phyloP scores from a whole-genome alignment of 2,888 invertebrate genomes.

The Blera fallax region DNA sequence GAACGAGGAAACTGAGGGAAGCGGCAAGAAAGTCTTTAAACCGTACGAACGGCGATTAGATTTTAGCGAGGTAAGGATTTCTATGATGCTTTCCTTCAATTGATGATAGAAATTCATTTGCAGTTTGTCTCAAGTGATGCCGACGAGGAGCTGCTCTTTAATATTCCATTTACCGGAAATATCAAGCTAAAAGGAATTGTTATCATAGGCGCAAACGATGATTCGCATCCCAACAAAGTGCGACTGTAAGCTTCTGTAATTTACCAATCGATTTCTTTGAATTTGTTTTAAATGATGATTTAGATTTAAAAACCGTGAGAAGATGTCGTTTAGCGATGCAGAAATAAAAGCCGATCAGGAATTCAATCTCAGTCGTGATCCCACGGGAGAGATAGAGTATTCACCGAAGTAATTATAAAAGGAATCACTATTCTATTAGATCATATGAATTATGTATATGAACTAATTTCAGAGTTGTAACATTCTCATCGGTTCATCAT shows the following conservation, averaged over 20 bases:
- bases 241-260: constrained; percentile 87
- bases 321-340: constrained; percentile 97
- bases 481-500: constrained; percentile 94
- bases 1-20: constrained; percentile 93
- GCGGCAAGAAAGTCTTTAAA: constrained; percentile 95
- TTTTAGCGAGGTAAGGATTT: constrained; percentile 86
- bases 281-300: constrained; percentile 71
- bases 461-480: constrained; percentile 90
- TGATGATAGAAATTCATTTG: constrained; percentile 61
- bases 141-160: constrained; percentile 97
- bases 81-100: not conserved
- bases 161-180: constrained; percentile 98
- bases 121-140: constrained; percentile 98
- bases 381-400: constrained; percentile 92
- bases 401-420: constrained; percentile 88
- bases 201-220: constrained; percentile 93
- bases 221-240: constrained; percentile 92
- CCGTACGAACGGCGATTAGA: constrained; percentile 94
- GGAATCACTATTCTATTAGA: too few species aligned
- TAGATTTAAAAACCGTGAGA: constrained; percentile 95
- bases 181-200: constrained; percentile 97
- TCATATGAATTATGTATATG: not conserved
- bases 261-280: not conserved
- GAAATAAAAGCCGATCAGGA: constrained; percentile 90
- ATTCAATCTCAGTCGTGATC: constrained; percentile 92